phyloP scores from a whole-genome alignment of 2,113 vertebrate genomes.

The Orcinus orca region DNA sequence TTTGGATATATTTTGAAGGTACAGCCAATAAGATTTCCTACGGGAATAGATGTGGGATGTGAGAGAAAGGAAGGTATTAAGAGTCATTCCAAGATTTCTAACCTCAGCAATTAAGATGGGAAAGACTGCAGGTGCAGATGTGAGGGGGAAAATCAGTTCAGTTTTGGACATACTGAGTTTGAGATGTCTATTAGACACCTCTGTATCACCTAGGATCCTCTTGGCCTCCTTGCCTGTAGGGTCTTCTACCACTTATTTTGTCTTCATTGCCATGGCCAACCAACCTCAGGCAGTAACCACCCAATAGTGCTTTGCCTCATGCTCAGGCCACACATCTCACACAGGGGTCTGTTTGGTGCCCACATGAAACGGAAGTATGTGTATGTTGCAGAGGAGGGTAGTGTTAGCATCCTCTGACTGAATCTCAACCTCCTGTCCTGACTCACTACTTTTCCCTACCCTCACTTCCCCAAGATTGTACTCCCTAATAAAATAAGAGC shows the following conservation, averaged over 20 bases:
- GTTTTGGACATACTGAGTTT: background rate
- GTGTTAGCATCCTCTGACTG: background rate
- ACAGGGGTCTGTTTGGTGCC: background rate
- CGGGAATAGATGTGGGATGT: background rate
- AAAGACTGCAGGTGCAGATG: background rate
- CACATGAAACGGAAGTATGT: background rate
- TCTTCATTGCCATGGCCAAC: background rate
- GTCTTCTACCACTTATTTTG: background rate
- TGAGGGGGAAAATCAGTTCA: background rate
- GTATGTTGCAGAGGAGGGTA: background rate
- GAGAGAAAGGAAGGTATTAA: background rate
- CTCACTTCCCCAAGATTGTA: background rate
- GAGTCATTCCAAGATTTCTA: background rate
- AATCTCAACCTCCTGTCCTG: background rate
- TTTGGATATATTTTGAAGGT: conserved; percentile 2
- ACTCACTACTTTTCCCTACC: background rate
- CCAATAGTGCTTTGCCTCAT: background rate
- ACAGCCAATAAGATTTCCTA: background rate
- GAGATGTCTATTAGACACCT: background rate
- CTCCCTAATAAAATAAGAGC: background rate
- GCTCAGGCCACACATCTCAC: background rate
- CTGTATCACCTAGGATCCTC: background rate
- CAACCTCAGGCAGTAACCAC: background rate
- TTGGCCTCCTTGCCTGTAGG: background rate
- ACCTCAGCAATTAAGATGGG: background rate